A percentile compares a stretch with the other conserved stretches of the same genome.
Conservation (phyloP, 2,113 vertebrate species). For the Panthera leo region DNA sequence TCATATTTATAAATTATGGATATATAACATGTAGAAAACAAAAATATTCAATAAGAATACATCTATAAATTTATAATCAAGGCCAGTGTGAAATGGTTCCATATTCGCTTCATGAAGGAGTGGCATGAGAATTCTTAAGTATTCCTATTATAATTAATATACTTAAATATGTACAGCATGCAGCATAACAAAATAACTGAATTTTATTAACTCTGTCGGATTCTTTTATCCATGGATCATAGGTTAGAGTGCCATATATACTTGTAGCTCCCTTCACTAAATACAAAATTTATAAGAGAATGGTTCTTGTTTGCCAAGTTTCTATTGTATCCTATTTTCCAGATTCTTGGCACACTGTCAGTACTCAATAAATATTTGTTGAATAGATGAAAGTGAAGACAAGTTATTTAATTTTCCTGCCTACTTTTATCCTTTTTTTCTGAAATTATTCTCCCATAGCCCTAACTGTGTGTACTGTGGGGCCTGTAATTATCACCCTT, state of each 20-base stretch:
- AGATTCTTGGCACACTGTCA: not conserved
- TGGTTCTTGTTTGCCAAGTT: slow-evolving; percentile 21
- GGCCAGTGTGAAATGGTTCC: not conserved
- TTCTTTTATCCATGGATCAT: not conserved
- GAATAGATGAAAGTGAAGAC: slow-evolving; percentile 30
- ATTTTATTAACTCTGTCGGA: not conserved
- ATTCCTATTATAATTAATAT: slow-evolving; percentile 21
- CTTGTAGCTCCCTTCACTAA: not conserved
- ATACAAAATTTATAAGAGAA: slow-evolving; percentile 35
- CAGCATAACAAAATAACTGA: not conserved
- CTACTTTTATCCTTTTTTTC: not conserved
- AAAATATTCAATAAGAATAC: not conserved
- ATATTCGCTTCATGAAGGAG: not conserved
- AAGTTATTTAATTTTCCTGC: slow-evolving; percentile 54
- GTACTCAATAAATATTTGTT: slow-evolving; percentile 61
- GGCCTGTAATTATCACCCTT: not conserved
- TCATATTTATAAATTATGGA: not conserved
- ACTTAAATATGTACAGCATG: not conserved
- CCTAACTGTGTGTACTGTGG: not conserved
- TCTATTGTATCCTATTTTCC: not conserved
- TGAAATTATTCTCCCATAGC: not conserved
- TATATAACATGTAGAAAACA: not conserved
- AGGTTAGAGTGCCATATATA: not conserved
- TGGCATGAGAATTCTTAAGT: not conserved
- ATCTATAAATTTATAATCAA: slow-evolving; percentile 39